A percentile compares a stretch with the other conserved stretches of the same genome.
phyloP scores from a whole-genome alignment of 2,888 invertebrate genomes.

The Acronicta alni region DNA sequence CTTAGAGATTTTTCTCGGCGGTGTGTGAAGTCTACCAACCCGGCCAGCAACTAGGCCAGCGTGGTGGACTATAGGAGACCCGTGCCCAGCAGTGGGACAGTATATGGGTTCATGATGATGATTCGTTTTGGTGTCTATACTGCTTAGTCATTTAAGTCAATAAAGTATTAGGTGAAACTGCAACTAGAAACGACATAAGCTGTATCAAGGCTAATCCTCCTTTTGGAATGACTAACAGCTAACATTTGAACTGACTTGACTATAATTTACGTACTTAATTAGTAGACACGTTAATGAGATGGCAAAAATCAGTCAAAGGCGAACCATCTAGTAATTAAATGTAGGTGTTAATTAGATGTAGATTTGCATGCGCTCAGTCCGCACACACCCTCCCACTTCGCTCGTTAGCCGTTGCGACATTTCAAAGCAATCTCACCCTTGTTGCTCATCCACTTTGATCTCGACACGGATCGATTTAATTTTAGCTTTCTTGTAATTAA shows the following conservation, averaged over 20 bases:
- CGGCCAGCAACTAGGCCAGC: no score
- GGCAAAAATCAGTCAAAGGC: slow-evolving; percentile 60
- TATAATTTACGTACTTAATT: slow-evolving; percentile 28
- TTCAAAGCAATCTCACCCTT: slow-evolving; percentile 81
- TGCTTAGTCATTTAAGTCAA: no score
- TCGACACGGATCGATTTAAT: slow-evolving; percentile 74
- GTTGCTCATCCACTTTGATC: slow-evolving; percentile 78
- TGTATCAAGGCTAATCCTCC: no score
- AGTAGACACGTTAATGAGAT: slow-evolving; percentile 37
- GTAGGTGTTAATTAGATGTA: slow-evolving; percentile 64
- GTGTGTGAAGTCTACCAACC: no score
- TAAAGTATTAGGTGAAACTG: no score
- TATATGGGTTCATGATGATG: no score
- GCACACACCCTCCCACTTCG: slow-evolving; percentile 44
- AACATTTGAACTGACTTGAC: not conserved
- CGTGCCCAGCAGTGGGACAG: no score
- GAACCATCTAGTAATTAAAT: slow-evolving; percentile 69
- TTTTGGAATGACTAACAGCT: no score
- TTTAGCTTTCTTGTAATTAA: slow-evolving; percentile 78
- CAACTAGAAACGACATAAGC: no score
- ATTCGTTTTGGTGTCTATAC: no score
- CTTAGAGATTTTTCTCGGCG: no score
- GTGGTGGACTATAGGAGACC: no score
- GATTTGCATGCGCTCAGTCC: slow-evolving; percentile 58
- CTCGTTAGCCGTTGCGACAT: slow-evolving; percentile 70